phyloP scores from a whole-genome alignment of 2,113 vertebrate genomes.

The Platysternon megacephalum region DNA sequence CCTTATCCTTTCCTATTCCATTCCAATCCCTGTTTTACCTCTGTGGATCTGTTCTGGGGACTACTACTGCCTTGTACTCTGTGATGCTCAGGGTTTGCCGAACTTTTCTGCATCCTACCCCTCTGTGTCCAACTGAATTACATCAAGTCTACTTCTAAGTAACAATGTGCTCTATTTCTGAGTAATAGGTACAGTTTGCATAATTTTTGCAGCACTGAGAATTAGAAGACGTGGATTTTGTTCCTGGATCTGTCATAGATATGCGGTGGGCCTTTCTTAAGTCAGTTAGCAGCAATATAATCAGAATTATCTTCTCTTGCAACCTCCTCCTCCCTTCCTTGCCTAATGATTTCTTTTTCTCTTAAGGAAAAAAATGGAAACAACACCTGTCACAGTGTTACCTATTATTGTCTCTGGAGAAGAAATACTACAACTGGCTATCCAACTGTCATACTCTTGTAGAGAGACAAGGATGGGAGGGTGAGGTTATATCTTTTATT shows the following conservation, averaged over 20 bases:
- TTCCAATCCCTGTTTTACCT: not conserved
- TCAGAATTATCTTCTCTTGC: not conserved
- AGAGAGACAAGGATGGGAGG: not conserved
- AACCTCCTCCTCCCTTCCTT: not conserved
- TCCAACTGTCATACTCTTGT: not conserved
- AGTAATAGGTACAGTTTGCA: not conserved
- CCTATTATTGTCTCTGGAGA: not conserved
- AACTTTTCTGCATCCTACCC: not conserved
- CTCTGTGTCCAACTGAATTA: accelerated
- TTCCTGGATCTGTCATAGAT: not conserved
- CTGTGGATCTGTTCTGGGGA: not conserved
- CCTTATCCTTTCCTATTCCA: not conserved
- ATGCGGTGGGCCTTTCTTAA: not conserved
- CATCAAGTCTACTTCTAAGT: not conserved
- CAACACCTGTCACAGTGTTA: not conserved
- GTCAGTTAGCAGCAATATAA: not conserved
- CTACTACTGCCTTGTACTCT: not conserved
- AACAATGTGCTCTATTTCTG: not conserved
- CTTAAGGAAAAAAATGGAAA: not conserved
- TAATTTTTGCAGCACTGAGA: not conserved
- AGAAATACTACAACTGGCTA: not conserved
- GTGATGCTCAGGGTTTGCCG: not conserved
- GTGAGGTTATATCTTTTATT: not conserved
- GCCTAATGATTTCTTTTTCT: not conserved
- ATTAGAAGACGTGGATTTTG: not conserved